Evolutionary conservation across 1,140 invertebrate genomes (phyloP).

Genomic region (Nomia melanderi): DNA sequence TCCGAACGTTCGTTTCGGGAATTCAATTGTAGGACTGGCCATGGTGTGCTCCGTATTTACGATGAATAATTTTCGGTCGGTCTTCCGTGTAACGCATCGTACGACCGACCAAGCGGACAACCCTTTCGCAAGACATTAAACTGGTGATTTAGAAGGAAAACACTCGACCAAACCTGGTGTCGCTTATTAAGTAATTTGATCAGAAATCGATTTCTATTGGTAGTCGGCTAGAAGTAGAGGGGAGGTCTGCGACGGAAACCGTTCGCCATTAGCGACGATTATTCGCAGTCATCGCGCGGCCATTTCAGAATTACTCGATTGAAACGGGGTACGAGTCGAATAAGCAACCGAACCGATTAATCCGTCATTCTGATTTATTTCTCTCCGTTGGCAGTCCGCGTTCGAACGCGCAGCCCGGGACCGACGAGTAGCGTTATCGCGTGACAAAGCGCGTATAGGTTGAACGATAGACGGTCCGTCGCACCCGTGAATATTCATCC

Average conservation of each 20-base stretch:
- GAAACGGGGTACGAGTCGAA: slow-evolving; percentile 35
- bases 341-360: slow-evolving; percentile 45
- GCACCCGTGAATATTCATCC: slow-evolving; percentile 75
- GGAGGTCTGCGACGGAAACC: not conserved
- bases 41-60: slow-evolving; percentile 10
- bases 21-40: slow-evolving; percentile 50
- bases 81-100: no score
- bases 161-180: not conserved
- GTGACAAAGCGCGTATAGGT: slow-evolving; percentile 61
- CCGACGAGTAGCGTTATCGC: slow-evolving; percentile 57
- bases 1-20: slow-evolving; percentile 59
- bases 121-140: not conserved
- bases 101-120: no score
- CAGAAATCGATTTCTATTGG: slow-evolving; percentile 17
- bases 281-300: slow-evolving; percentile 36
- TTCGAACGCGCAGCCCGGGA: slow-evolving; percentile 11
- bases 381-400: slow-evolving; percentile 34
- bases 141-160: not conserved
- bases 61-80: not conserved
- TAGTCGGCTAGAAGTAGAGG: no score
- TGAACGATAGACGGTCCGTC: slow-evolving; percentile 59
- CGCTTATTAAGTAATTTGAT: slow-evolving; percentile 24
- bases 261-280: slow-evolving; percentile 37
- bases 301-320: slow-evolving; percentile 44
- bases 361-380: slow-evolving; percentile 45